Evolutionary conservation across 2,888 invertebrate species (phyloP).

Genomic region (Caradrina kadenii): DNA sequence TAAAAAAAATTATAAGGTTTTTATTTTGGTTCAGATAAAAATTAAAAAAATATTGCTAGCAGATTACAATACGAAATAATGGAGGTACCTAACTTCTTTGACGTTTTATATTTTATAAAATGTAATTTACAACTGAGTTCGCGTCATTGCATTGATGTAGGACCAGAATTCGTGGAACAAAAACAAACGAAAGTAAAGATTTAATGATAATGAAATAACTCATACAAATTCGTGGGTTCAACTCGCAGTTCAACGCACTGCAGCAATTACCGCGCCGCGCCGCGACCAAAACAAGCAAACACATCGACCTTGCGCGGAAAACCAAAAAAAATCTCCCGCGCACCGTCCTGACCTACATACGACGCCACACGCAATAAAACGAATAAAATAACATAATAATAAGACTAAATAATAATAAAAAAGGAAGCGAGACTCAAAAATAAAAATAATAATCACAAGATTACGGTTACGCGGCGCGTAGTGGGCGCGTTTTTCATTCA

Average conservation of each 20-base stretch:
- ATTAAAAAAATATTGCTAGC: too few species aligned
- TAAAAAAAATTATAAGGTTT: too few species aligned
- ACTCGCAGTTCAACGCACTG: slow-evolving; percentile 70
- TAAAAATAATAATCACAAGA: slow-evolving; percentile 89
- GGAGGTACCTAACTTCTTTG: not conserved
- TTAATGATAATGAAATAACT: slow-evolving; percentile 39
- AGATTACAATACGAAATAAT: too few species aligned
- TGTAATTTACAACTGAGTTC: not conserved
- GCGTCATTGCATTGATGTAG: not conserved
- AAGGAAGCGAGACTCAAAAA: slow-evolving; percentile 80
- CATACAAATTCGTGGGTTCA: slow-evolving; percentile 50
- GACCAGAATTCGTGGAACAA: not conserved
- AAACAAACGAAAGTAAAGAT: slow-evolving; percentile 36
- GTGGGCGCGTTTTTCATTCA: slow-evolving; percentile 88
- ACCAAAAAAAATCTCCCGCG: slow-evolving; percentile 82
- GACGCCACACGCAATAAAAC: slow-evolving; percentile 80
- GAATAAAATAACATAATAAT: slow-evolving; percentile 85
- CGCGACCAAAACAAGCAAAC: slow-evolving; percentile 76
- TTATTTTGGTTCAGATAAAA: too few species aligned
- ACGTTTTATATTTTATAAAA: not conserved
- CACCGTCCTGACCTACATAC: slow-evolving; percentile 89
- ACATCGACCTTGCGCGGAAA: slow-evolving; percentile 85
- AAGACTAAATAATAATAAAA: slow-evolving; percentile 86
- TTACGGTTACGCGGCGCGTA: slow-evolving; percentile 84
- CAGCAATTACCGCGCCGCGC: slow-evolving; percentile 62